These are phyloP conservation scores for Sarcophaga peregrina DNA, from an alignment of 1,140 invertebrate species.

Conservation along the genomic window DNA sequence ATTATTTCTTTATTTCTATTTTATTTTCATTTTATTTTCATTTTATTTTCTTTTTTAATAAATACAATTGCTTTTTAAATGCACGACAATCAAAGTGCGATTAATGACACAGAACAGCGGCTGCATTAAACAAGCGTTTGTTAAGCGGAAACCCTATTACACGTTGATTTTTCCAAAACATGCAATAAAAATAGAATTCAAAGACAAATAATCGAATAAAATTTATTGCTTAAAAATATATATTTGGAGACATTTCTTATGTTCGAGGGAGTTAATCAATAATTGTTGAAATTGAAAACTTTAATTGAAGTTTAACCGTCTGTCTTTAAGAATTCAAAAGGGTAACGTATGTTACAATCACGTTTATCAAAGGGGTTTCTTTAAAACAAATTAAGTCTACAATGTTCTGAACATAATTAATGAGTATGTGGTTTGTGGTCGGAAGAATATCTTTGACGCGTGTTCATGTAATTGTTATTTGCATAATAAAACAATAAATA, in stretches of 20 bases:
- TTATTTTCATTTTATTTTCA: neutral
- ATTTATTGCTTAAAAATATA: neutral
- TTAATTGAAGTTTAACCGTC: slow-evolving; percentile 32
- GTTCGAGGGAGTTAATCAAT: neutral
- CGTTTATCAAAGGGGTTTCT: neutral
- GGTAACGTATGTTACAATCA: slow-evolving; percentile 10
- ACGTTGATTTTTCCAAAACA: neutral
- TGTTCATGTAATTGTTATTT: slow-evolving; percentile 18
- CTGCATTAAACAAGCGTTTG: neutral
- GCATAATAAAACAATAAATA: slow-evolving; percentile 4
- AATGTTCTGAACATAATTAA: slow-evolving; percentile 14
- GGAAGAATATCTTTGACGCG: slow-evolving; percentile 26
- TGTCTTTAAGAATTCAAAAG: neutral
- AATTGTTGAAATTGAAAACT: slow-evolving; percentile 1
- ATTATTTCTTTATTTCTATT: too few species aligned
- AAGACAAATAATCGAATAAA: neutral
- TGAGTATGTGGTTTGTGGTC: neutral
- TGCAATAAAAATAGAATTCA: neutral
- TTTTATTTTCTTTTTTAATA: neutral
- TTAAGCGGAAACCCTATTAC: slow-evolving; percentile 30
- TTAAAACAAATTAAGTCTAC: slow-evolving; percentile 37
- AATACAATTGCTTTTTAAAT: slow-evolving; percentile 39
- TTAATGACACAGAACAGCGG: slow-evolving; percentile 32
- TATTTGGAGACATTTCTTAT: slow-evolving; percentile 24
- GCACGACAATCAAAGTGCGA: slow-evolving; percentile 41